Evolutionary conservation across 2,113 vertebrate genomes (phyloP).

Genomic region (Rhadina sibilatrix): DNA sequence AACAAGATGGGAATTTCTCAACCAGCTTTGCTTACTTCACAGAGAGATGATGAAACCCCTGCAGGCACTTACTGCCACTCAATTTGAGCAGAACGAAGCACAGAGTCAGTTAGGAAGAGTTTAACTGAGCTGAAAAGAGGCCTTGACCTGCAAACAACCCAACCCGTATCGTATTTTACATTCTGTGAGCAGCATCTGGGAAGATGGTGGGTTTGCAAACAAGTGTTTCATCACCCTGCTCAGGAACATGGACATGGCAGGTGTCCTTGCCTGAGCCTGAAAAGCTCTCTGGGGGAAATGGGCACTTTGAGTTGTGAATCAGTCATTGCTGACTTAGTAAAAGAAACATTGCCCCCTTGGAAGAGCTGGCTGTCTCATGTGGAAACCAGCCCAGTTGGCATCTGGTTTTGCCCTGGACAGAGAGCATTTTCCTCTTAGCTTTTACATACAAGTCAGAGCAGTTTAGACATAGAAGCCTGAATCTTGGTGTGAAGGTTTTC

Average conservation of each 20-base stretch:
- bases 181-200: not conserved
- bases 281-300: not conserved
- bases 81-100: not conserved
- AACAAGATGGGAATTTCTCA: not conserved
- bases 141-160: not conserved
- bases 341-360: not conserved
- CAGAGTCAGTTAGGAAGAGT: not conserved
- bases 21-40: not conserved
- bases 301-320: not conserved
- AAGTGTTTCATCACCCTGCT: not conserved
- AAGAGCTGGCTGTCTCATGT: not conserved
- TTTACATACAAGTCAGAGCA: not conserved
- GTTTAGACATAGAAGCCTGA: not conserved
- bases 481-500: not conserved
- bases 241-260: not conserved
- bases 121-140: not conserved
- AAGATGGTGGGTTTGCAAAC: not conserved
- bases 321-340: not conserved
- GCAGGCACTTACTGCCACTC: not conserved
- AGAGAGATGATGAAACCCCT: not conserved
- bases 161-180: rapidly evolving
- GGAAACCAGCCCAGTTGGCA: not conserved
- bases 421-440: not conserved
- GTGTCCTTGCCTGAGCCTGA: not conserved
- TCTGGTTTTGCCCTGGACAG: not conserved